Evolutionary conservation across 2,113 vertebrate species (phyloP).

Genomic region (Coracopsis vasa): DNA sequence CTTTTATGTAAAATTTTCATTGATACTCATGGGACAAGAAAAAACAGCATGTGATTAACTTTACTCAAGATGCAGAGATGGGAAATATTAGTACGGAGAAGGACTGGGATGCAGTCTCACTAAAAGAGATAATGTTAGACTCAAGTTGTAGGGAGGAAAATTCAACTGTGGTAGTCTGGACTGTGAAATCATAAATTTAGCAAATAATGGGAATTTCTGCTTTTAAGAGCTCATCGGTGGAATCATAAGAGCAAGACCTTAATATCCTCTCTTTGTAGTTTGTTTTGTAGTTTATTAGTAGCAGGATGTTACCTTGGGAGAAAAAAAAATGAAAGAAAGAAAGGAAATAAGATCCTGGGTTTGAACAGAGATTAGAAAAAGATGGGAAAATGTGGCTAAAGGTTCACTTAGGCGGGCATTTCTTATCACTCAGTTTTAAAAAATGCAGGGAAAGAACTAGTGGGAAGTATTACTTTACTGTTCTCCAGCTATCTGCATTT

Average conservation of each 20-base stretch:
- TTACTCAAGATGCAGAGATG: not conserved
- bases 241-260: not conserved
- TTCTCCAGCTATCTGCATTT: not conserved
- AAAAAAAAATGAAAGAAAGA: fast-evolving
- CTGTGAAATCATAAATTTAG: not conserved
- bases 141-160: not conserved
- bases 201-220: not conserved
- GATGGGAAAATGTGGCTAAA: not conserved
- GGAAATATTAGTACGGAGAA: not conserved
- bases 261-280: not conserved
- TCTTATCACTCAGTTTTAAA: not conserved
- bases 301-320: not conserved
- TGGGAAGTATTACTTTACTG: not conserved
- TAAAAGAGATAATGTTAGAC: not conserved
- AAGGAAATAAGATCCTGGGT: not conserved
- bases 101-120: not conserved
- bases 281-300: not conserved
- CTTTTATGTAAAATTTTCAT: not conserved
- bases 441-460: not conserved
- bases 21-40: not conserved
- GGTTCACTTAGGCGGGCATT: not conserved
- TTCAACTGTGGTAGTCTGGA: not conserved
- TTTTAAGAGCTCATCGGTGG: not conserved
- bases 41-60: not conserved
- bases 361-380: not conserved